Percentiles rank a stretch among this genome's conserved stretches.
phyloP scores from a whole-genome alignment of 2,888 invertebrate species.

The Coleophora flavipennella region DNA sequence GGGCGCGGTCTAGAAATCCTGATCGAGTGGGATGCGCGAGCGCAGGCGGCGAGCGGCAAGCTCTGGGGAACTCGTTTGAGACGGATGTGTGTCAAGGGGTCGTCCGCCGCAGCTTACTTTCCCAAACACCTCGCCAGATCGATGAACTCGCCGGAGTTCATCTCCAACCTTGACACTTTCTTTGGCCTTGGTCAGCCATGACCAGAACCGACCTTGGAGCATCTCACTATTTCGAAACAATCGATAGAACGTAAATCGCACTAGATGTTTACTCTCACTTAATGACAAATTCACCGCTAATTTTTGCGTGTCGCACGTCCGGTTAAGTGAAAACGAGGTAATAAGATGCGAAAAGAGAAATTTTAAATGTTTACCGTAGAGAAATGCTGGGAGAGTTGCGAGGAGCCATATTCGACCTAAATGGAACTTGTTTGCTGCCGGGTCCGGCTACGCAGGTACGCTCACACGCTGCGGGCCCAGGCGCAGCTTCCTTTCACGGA shows the following conservation, averaged over 20 bases:
- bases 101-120: conserved; percentile 59
- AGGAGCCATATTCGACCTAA: conserved; percentile 57
- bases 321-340: conserved; percentile 64
- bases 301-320: conserved; percentile 53
- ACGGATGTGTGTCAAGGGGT: conserved; percentile 64
- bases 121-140: conserved; percentile 47
- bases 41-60: conserved; percentile 26
- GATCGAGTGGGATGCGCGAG: conserved; percentile 20
- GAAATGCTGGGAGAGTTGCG: conserved; percentile 64
- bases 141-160: conserved; percentile 65
- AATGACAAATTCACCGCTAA: conserved; percentile 51
- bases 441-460: conserved; percentile 15
- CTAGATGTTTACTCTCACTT: conserved; percentile 60
- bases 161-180: conserved; percentile 71
- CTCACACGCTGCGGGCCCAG: conserved; percentile 5
- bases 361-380: conserved; percentile 64
- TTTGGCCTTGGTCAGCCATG: conserved; percentile 52
- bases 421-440: conserved; percentile 59
- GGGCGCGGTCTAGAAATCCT: conserved; percentile 35
- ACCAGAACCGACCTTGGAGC: conserved; percentile 52
- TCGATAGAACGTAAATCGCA: conserved; percentile 57
- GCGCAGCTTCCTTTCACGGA: conserved; percentile 32
- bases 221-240: conserved; percentile 28
- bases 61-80: conserved; percentile 51
- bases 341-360: conserved; percentile 72